phyloP scores from a whole-genome alignment of 2,888 invertebrate genomes.

The Phorcus lineatus region DNA sequence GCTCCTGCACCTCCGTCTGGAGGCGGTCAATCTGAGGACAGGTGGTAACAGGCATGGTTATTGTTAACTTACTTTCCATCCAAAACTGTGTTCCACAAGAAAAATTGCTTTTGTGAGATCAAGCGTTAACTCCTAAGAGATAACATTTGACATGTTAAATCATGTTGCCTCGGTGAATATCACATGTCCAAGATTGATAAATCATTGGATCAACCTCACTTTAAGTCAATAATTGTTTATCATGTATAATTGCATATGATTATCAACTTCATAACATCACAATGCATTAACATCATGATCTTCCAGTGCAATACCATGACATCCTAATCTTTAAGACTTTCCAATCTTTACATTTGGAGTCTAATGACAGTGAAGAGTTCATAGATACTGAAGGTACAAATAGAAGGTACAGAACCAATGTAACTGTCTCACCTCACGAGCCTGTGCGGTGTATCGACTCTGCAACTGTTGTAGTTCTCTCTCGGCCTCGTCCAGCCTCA shows the following conservation, averaged over 20 bases:
- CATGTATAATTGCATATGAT: not conserved
- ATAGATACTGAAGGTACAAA: too few species aligned
- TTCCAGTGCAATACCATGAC: too few species aligned
- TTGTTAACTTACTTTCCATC: not conserved
- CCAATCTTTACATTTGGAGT: too few species aligned
- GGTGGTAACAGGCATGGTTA: not conserved
- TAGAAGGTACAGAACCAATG: too few species aligned
- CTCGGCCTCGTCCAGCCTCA: constrained; percentile 59
- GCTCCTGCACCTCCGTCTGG: constrained; percentile 67
- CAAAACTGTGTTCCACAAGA: not conserved
- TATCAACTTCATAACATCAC: too few species aligned
- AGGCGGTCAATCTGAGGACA: constrained; percentile 62
- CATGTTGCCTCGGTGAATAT: too few species aligned
- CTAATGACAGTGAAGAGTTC: too few species aligned
- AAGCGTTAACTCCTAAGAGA: not conserved
- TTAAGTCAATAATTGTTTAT: too few species aligned
- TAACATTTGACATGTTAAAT: not conserved
- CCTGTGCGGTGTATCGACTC: constrained; percentile 56
- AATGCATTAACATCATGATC: too few species aligned
- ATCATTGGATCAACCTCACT: too few species aligned
- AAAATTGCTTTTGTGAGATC: not conserved
- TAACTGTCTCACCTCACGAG: constrained; percentile 55
- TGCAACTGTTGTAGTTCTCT: constrained; percentile 62
- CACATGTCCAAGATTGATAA: too few species aligned
- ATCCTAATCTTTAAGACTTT: too few species aligned